Evolutionary conservation across 2,797 vertebrate genomes (phyloP).

Genomic region (Hylomyscus alleni): DNA sequence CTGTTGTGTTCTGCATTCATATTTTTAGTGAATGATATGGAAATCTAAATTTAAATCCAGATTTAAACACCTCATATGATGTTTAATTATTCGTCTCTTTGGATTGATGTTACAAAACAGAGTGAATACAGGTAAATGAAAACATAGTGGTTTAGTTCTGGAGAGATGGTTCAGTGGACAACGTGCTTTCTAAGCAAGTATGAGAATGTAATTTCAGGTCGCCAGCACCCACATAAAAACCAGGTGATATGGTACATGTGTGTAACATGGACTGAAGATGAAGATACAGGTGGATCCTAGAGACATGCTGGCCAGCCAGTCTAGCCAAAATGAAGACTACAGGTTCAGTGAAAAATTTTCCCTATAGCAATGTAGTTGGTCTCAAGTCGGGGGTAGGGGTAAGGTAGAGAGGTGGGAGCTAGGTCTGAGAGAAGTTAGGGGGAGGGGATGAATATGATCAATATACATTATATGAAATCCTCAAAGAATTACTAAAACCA

Average conservation of each 20-base stretch:
- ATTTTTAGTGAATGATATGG: background rate
- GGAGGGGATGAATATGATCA: background rate
- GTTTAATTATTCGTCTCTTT: background rate
- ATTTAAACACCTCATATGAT: background rate
- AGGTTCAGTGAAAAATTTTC: background rate
- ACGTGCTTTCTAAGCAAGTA: background rate
- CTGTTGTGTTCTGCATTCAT: background rate
- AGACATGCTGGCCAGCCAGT: background rate
- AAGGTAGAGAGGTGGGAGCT: background rate
- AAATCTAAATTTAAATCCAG: slow-evolving; percentile 52
- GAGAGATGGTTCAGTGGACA: background rate
- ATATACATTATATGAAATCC: background rate
- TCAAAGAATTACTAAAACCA: background rate
- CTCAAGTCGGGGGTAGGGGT: background rate
- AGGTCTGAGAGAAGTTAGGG: background rate
- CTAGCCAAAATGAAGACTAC: background rate
- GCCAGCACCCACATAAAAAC: too few relatives aligned
- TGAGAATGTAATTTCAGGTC: background rate
- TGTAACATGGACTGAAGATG: background rate
- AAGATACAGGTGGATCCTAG: background rate
- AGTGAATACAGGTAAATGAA: background rate
- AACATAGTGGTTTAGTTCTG: background rate
- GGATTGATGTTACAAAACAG: background rate
- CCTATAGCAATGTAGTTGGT: background rate
- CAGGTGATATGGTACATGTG: background rate